A percentile compares a stretch with the other conserved stretches of the same genome.
These are phyloP conservation scores for Fopius arisanus DNA, from an alignment of 1,140 invertebrate species.

Conservation along the genomic window DNA sequence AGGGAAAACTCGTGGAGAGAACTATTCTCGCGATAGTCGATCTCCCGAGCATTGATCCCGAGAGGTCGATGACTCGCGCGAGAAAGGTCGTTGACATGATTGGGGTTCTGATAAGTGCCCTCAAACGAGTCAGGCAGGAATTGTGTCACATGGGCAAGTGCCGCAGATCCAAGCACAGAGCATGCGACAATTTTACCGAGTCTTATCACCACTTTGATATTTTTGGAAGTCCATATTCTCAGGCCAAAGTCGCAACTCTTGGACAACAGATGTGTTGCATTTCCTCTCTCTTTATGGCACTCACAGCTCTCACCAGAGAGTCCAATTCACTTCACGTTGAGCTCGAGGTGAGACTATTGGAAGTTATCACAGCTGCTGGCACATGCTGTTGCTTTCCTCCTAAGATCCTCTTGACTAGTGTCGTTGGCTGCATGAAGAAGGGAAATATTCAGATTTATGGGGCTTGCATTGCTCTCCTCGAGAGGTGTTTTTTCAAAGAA, in stretches of 20 bases:
- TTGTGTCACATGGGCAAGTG: slow-evolving; percentile 67
- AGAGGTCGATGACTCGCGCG: slow-evolving; percentile 58
- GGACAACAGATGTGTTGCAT: slow-evolving; percentile 64
- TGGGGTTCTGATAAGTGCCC: slow-evolving; percentile 66
- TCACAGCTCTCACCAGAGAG: slow-evolving; percentile 65
- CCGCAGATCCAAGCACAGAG: slow-evolving; percentile 64
- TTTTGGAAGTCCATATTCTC: slow-evolving; percentile 61
- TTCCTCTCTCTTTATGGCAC: slow-evolving; percentile 67
- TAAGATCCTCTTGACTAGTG: slow-evolving; percentile 50
- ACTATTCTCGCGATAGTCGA: slow-evolving; percentile 68
- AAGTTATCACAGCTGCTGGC: slow-evolving; percentile 67
- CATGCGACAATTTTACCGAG: slow-evolving; percentile 57
- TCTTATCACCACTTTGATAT: slow-evolving; percentile 69
- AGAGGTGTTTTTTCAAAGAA: slow-evolving; percentile 69
- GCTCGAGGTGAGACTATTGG: slow-evolving; percentile 64
- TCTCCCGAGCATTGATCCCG: slow-evolving; percentile 59
- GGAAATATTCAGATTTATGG: slow-evolving; percentile 49
- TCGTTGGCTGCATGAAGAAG: slow-evolving; percentile 58
- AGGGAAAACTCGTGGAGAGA: slow-evolving; percentile 68
- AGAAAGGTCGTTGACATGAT: slow-evolving; percentile 69
- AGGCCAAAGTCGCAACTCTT: slow-evolving; percentile 42
- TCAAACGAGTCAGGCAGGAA: slow-evolving; percentile 69
- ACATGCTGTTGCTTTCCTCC: slow-evolving; percentile 74
- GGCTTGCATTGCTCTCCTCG: slow-evolving; percentile 62
- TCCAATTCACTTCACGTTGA: slow-evolving; percentile 55